A percentile compares a stretch with the other conserved stretches of the same genome.
Evolutionary conservation across 2,888 invertebrate species (phyloP).

Genomic region (Tinea pellionella): DNA sequence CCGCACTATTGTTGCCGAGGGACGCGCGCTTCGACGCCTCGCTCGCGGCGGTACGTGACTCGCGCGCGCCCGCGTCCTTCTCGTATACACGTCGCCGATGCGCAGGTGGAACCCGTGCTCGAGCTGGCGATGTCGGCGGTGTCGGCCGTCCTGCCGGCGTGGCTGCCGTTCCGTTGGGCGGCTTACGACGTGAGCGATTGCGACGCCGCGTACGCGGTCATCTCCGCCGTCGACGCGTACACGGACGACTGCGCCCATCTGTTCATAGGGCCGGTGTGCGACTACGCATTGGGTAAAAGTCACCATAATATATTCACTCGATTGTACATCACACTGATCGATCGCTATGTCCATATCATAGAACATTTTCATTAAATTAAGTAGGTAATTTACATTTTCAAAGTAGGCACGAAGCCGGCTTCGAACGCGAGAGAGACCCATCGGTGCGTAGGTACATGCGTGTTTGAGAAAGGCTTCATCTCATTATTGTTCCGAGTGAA

Average conservation of each 20-base stretch:
- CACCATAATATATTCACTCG: not conserved
- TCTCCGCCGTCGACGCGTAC: conserved; percentile 78
- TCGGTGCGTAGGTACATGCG: too few species aligned
- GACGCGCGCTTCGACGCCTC: conserved; percentile 66
- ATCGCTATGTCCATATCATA: too few species aligned
- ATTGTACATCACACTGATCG: not conserved
- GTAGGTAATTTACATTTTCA: too few species aligned
- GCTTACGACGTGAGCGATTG: conserved; percentile 77
- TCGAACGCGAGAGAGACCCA: too few species aligned
- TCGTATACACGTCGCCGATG: not conserved
- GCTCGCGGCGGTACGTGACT: conserved; percentile 45
- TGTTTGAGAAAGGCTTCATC: too few species aligned
- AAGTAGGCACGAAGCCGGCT: too few species aligned
- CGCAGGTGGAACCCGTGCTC: conserved; percentile 71
- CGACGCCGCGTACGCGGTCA: conserved; percentile 77
- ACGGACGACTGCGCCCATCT: conserved; percentile 78
- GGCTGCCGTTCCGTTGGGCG: conserved; percentile 71
- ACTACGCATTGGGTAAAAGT: conserved; percentile 81
- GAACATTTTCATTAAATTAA: too few species aligned
- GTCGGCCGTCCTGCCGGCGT: conserved; percentile 64
- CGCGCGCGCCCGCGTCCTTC: not conserved
- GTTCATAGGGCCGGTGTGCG: conserved; percentile 85
- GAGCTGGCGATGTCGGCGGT: conserved; percentile 70
- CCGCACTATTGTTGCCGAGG: conserved; percentile 74
- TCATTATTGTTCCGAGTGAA: too few species aligned